Base-by-base conservation (phyloP, 2,113 vertebrate species). In the Narcine bancroftii region DNA sequence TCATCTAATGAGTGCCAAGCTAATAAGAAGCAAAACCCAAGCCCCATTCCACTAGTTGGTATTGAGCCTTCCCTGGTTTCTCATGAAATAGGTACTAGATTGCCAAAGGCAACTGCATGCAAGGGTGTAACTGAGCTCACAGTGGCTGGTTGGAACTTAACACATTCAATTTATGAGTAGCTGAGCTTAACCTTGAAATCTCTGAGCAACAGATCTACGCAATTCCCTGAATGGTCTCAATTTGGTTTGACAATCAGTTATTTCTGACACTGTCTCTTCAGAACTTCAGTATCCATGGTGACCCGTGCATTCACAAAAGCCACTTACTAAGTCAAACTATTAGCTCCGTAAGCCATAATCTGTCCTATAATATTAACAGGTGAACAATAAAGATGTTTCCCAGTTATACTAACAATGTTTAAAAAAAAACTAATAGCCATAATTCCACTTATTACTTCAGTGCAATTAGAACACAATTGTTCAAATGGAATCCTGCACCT, bases 1-100 rank as follows among this genome's bases (percentile, higher is more conserved):
- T 66, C 87, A 89, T 60, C 63, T 39, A 89, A 89, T 36, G 53
- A 60, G 33, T 87, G 81, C 81, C 81, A 87, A 60, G 81, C 15
- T 87, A 60, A 87, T 60, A 56, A n/a, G 60, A 85, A 85, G 81
- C 47, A 81, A 53, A 83, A 53, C 50, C 29, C 29, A 53, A 83
- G 47, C 47, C 53, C 45, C 10, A 13, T 2, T 53, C n/a, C 26
- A 33, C 53, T 83, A 83, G 11, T 53, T 83, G 79, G 79, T 47
- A 33, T 26, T 2, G 2, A 26, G 15, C 76, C 45, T 42, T 47
- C 42, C 7, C 76, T 83, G 79, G 10, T n/a, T 29, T 4, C 47
- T 47, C 17, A 6, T 87, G 60, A 87, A 60, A 56, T 17, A 60
- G 81, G 33, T 53, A 50, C 53, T 53, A 3, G 53, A 87, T 87